Percentiles rank a stretch among this genome's conserved stretches.
Conservation (phyloP, 2,888 invertebrate genomes). For the Callimorpha dominula region DNA sequence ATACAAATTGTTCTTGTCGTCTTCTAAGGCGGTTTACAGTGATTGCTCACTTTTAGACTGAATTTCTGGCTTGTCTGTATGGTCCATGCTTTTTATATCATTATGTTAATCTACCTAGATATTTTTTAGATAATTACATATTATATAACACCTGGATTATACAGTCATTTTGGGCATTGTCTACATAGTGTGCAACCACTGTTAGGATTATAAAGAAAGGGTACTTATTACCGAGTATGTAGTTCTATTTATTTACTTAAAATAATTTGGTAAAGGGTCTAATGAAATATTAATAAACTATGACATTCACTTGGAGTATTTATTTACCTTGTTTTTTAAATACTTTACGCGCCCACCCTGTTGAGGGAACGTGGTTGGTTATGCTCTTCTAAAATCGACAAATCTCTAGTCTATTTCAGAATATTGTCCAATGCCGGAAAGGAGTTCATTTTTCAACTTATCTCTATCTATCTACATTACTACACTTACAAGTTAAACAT, state of each 20-base stretch:
- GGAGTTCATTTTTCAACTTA: no score
- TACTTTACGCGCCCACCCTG: background rate
- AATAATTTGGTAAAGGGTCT: conserved; percentile 87
- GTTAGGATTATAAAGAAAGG: conserved; percentile 68
- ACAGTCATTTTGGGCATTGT: conserved; percentile 3
- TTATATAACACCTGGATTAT: background rate
- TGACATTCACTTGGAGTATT: conserved; percentile 68
- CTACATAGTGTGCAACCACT: conserved; percentile 14
- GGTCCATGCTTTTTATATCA: background rate
- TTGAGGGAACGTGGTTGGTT: background rate
- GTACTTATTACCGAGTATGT: conserved; percentile 84
- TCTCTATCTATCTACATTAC: no score
- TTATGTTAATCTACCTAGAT: background rate
- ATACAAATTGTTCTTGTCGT: conserved; percentile 68
- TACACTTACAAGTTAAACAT: no score
- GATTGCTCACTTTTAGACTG: conserved; percentile 14
- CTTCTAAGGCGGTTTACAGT: conserved; percentile 66
- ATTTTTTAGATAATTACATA: background rate
- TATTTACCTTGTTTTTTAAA: conserved; percentile 31
- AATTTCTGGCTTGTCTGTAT: background rate
- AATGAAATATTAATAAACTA: conserved; percentile 86
- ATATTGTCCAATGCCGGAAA: no score
- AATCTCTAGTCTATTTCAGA: no score
- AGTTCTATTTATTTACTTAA: conserved; percentile 86
- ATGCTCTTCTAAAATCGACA: background rate